These are phyloP conservation scores for Cisticola juncidis DNA, from an alignment of 2,113 vertebrate genomes.

Conservation along the genomic window DNA sequence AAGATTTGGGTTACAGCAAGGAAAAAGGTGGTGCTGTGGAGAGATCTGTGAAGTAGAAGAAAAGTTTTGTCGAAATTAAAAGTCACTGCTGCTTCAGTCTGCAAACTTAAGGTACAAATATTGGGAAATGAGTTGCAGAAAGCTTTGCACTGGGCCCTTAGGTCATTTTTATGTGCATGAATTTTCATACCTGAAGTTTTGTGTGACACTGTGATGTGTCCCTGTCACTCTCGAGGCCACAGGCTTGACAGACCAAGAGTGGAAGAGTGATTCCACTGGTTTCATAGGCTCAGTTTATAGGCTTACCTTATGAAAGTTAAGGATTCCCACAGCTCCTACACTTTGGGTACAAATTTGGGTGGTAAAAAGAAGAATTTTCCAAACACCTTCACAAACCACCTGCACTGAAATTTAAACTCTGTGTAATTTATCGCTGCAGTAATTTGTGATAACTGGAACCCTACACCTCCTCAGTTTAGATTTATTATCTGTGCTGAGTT, in stretches of 20 bases:
- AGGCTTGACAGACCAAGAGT: not conserved
- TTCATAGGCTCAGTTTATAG: not conserved
- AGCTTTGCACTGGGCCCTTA: not conserved
- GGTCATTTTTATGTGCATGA: not conserved
- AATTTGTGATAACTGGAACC: not conserved
- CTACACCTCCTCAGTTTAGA: not conserved
- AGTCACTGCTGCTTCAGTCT: not conserved
- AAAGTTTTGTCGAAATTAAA: not conserved
- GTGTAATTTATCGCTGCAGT: not conserved
- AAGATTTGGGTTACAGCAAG: not conserved
- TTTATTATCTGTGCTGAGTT: not conserved
- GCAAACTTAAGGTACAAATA: not conserved
- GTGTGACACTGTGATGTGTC: not conserved
- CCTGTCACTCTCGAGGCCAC: not conserved
- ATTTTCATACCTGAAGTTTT: not conserved
- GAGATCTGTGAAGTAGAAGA: not conserved
- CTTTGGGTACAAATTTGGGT: not conserved
- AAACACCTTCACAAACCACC: not conserved
- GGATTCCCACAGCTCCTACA: not conserved
- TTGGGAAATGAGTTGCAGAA: not conserved
- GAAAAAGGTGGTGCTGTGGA: not conserved
- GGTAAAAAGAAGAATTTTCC: not conserved
- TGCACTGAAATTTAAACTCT: not conserved
- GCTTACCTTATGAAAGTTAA: not conserved
- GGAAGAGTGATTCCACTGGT: not conserved